Conservation (phyloP, 2,113 vertebrate genomes). For the Caretta caretta region DNA sequence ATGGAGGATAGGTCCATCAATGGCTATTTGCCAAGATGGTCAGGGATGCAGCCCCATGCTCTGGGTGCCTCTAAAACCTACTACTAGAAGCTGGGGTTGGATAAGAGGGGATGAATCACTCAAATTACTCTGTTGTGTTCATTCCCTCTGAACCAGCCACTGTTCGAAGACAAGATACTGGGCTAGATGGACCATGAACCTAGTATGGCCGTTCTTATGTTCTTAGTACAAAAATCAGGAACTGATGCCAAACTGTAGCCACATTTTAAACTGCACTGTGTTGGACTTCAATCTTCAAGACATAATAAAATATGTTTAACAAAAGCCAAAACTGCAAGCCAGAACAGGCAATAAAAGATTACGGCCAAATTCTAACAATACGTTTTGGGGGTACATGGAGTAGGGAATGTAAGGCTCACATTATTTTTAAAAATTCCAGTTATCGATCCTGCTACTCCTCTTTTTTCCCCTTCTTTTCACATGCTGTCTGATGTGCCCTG, state of each 20-base stretch:
- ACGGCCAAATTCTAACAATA: background rate
- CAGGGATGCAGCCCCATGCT: background rate
- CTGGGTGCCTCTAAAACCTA: background rate
- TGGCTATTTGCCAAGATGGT: background rate
- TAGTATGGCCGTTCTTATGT: background rate
- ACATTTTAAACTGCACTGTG: background rate
- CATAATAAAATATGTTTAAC: background rate
- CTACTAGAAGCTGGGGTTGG: background rate
- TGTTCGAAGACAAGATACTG: background rate
- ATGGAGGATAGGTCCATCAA: background rate
- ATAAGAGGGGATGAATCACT: background rate
- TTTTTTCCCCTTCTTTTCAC: background rate
- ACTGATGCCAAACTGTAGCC: background rate
- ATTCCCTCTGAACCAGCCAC: background rate
- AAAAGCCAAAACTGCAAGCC: background rate
- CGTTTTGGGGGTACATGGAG: background rate
- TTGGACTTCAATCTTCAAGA: background rate
- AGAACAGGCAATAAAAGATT: background rate
- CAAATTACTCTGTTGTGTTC: background rate
- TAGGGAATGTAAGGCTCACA: background rate
- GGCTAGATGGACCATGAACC: background rate
- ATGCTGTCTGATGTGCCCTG: background rate
- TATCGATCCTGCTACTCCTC: constrained; percentile 9
- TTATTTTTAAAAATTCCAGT: constrained; percentile 31
- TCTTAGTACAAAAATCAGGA: background rate